These are phyloP conservation scores for Serilophus lunatus DNA, from an alignment of 2,113 vertebrate genomes.

Conservation along the genomic window DNA sequence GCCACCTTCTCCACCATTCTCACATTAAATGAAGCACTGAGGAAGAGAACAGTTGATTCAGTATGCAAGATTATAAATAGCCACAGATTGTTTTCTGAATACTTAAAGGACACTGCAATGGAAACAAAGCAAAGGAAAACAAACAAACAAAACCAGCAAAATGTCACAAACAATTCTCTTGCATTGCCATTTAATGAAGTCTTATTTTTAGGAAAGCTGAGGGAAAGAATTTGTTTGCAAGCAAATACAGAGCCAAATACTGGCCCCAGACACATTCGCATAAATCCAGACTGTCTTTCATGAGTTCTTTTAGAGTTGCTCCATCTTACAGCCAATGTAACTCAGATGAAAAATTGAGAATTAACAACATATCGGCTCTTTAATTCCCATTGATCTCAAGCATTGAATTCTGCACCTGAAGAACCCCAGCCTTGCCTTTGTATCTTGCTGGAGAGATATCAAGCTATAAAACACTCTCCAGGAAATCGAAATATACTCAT, in stretches of 20 bases:
- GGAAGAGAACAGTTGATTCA: neutral
- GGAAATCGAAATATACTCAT: neutral
- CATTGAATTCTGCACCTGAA: neutral
- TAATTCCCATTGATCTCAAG: neutral
- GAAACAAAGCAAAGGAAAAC: neutral
- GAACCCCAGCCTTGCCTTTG: neutral
- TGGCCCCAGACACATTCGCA: neutral
- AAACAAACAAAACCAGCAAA: neutral
- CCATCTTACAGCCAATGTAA: neutral
- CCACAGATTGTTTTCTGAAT: neutral
- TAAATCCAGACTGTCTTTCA: neutral
- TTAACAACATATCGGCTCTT: neutral
- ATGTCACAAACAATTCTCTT: neutral
- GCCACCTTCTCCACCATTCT: neutral
- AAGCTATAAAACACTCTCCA: neutral
- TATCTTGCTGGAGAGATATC: neutral
- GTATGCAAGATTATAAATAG: neutral
- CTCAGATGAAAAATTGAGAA: neutral
- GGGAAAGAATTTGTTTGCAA: neutral
- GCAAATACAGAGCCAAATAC: neutral
- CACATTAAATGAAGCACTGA: neutral
- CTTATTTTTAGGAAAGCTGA: neutral
- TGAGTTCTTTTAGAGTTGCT: neutral
- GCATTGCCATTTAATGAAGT: neutral
- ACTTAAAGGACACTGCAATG: neutral